phyloP scores from a whole-genome alignment of 2,113 vertebrate genomes.

The Rattus norvegicus region DNA sequence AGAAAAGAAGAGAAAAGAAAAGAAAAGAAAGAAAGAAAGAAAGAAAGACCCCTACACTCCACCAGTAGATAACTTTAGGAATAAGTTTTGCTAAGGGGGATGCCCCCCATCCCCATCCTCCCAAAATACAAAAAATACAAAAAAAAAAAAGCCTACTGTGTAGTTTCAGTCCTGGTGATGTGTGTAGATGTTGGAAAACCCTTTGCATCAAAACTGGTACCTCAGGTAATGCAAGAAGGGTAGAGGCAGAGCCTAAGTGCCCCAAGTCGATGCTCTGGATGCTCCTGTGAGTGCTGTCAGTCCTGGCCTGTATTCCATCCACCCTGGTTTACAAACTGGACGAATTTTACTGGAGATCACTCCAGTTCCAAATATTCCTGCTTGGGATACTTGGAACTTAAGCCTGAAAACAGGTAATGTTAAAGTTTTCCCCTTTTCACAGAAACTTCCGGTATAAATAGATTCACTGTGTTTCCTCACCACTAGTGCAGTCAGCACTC shows the following conservation, averaged over 20 bases:
- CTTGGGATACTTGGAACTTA: neutral
- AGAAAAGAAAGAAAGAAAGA: neutral
- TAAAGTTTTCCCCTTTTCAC: slow-evolving; percentile 45
- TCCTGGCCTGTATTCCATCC: neutral
- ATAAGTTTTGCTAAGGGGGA: slow-evolving; percentile 80
- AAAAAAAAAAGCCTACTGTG: neutral
- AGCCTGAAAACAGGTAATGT: slow-evolving; percentile 22
- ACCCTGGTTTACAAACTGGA: neutral
- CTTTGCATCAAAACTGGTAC: neutral
- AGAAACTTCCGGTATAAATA: slow-evolving; percentile 63
- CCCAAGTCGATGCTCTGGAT: neutral
- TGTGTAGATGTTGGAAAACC: slow-evolving; percentile 62
- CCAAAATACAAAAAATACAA: neutral
- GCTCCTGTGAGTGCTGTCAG: neutral
- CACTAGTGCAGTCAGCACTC: slow-evolving; percentile 25
- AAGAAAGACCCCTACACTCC: slow-evolving; percentile 59
- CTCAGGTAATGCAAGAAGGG: neutral
- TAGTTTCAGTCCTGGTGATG: slow-evolving; percentile 61
- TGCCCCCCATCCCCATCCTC: too few relatives aligned
- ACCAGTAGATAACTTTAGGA: slow-evolving; percentile 84
- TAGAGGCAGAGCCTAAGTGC: neutral
- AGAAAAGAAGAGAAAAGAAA: slow-evolving; percentile 13
- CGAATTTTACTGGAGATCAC: neutral
- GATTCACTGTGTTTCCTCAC: slow-evolving; percentile 49
- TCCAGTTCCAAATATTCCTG: slow-evolving; percentile 2